Evolutionary conservation across 2,113 vertebrate genomes (phyloP).

Genomic region (Gallinago undulata): DNA sequence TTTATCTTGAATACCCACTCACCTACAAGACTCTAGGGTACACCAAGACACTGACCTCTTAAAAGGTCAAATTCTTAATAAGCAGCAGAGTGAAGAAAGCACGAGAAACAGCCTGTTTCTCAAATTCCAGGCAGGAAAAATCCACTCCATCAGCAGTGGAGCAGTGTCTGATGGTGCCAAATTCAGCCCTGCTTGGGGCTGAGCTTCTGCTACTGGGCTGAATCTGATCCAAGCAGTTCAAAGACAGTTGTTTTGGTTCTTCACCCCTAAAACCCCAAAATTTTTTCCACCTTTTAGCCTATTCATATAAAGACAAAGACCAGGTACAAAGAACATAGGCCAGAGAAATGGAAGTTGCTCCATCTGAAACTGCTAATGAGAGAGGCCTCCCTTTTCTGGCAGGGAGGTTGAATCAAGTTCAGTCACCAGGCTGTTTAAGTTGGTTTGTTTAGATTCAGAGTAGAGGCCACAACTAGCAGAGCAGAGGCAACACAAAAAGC

Average conservation of each 20-base stretch:
- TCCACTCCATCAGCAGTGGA: background rate
- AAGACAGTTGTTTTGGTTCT: background rate
- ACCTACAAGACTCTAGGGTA: background rate
- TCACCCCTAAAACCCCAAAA: background rate
- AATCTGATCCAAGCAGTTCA: background rate
- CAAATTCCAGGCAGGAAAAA: slow-evolving; percentile 20
- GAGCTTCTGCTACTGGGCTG: background rate
- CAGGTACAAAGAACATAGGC: background rate
- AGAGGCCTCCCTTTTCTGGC: background rate
- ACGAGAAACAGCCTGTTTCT: slow-evolving; percentile 22
- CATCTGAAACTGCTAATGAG: background rate
- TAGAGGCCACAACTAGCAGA: background rate
- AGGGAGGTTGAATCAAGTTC: background rate
- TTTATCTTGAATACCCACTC: background rate
- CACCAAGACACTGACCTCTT: slow-evolving; percentile 10
- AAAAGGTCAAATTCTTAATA: slow-evolving; percentile 60
- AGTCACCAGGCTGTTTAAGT: background rate
- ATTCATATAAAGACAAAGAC: background rate
- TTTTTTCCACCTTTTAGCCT: background rate
- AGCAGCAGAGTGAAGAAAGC: slow-evolving; percentile 50
- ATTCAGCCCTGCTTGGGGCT: background rate
- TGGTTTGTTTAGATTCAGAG: background rate
- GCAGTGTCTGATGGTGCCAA: background rate
- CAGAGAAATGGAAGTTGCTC: background rate
- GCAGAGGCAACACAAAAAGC: background rate